Base-by-base conservation (phyloP, 1,140 invertebrate genomes). In the Colletes gigas region DNA sequence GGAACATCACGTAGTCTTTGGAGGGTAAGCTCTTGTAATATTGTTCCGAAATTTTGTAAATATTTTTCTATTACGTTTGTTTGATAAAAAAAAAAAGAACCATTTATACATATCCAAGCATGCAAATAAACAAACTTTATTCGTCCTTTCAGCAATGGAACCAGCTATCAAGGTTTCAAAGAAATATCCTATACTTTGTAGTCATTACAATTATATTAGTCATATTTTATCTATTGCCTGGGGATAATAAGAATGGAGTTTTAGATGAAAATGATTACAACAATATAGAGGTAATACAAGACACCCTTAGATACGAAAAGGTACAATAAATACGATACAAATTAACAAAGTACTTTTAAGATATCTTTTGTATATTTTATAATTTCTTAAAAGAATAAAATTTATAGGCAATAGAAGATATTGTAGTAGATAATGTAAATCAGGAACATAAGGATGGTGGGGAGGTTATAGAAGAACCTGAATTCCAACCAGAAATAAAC, bases 141-240 rank as follows among this genome's bases (percentile, higher is more conserved):
- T 57, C 52, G 73, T 86, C 81, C 82, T 88, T 89, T n/a, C 67
- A 98, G 97, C 94, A 95, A 91, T 98, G 97, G 97, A 97, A 97
- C 89, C 96, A 97, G 87, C 90, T 98, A 55, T 97, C 97, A n/a
- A 95, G 97, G 86, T 95, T 97, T 88, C 97, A 97, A 91, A 94
- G 96, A 59, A 97, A 96, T 89, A 93, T 97, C 54, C 94, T 97
- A 72, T 95, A 96, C 83, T 94, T 97, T 83, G 86, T 95, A 76
- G 72, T 94, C 57, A 88, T 95, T 75, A 94, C 94, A 71, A 86
- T 93, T 78, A 84, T 93, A 82, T 89, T 96, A 67, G 90, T 94
- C 39, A 89, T 94, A 78, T 92, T 96, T 82, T 96, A 96, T 91
- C 89, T 95, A 30, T 82, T 95, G 54, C 94, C 94, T 76, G 90